Percentiles rank a stretch among this genome's conserved stretches.
phyloP scores from a whole-genome alignment of 2,888 invertebrate species.

The Caenorhabditis auriculariae region DNA sequence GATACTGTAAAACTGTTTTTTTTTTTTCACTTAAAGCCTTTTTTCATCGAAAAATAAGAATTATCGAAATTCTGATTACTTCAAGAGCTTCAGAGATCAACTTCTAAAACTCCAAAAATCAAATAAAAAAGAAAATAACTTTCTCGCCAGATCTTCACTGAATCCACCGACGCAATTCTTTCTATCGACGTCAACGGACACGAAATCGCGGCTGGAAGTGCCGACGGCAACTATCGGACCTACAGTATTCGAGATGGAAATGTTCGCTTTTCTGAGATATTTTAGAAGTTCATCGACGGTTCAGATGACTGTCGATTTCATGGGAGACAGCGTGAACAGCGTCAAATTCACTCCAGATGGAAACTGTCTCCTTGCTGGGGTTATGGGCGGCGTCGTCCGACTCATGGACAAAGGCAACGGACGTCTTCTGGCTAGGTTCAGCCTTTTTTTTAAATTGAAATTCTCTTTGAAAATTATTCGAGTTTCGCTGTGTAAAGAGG shows the following conservation, averaged over 20 bases:
- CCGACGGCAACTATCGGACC: slow-evolving; percentile 82
- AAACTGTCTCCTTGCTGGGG: slow-evolving; percentile 84
- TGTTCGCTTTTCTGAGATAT: slow-evolving; percentile 65
- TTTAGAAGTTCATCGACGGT: slow-evolving; percentile 3
- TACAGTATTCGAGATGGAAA: slow-evolving; percentile 89
- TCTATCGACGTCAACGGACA: slow-evolving; percentile 76
- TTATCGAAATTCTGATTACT: not conserved
- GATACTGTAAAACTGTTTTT: too few species aligned
- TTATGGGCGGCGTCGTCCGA: slow-evolving; percentile 80
- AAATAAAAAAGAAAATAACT: too few species aligned
- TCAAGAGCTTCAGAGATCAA: too few species aligned
- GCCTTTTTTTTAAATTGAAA: slow-evolving; percentile 1
- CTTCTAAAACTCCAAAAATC: too few species aligned
- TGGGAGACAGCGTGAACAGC: slow-evolving; percentile 79
- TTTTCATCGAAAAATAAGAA: too few species aligned
- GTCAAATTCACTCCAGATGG: slow-evolving; percentile 86
- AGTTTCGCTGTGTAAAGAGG: too few species aligned
- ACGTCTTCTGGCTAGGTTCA: slow-evolving; percentile 74
- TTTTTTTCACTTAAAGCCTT: too few species aligned
- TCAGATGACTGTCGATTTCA: slow-evolving; percentile 74
- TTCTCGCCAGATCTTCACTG: slow-evolving; percentile 77
- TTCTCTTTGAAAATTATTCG: slow-evolving; percentile 1
- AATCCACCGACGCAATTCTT: slow-evolving; percentile 84
- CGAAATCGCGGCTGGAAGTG: slow-evolving; percentile 85
- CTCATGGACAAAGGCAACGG: slow-evolving; percentile 86